These are phyloP conservation scores for Xiphias gladius DNA, from an alignment of 2,113 vertebrate genomes.

Conservation along the genomic window DNA sequence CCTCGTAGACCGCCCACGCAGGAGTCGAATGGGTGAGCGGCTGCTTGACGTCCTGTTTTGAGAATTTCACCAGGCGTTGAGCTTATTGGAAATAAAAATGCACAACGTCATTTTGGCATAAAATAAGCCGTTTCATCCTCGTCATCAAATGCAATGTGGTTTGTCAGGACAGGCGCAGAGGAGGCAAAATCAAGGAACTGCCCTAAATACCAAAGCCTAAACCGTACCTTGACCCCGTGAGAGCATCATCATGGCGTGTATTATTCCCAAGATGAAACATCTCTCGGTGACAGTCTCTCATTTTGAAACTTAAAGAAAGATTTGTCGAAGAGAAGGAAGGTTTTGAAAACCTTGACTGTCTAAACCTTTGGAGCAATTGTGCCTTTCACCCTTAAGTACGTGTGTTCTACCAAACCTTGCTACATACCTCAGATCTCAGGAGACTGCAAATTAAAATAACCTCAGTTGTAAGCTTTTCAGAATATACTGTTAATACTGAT, in stretches of 20 bases:
- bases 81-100: conserved; percentile 11
- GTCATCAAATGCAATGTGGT: neutral
- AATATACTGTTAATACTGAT: no score
- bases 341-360: neutral
- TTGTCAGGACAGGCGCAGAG: neutral
- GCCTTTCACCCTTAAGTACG: neutral
- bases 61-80: neutral
- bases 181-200: neutral
- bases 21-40: conserved; percentile 30
- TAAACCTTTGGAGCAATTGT: neutral
- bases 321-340: conserved; percentile 1
- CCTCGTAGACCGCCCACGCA: conserved; percentile 52
- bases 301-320: conserved; percentile 6
- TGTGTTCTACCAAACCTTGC: no score
- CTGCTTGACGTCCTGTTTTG: conserved; percentile 11
- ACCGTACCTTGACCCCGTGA: neutral
- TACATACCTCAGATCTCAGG: neutral
- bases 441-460: neutral
- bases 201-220: neutral
- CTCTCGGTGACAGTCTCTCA: neutral
- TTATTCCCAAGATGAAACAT: neutral
- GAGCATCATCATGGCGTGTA: neutral
- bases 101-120: neutral
- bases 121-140: neutral
- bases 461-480: neutral